Base-by-base conservation (phyloP, 1,140 invertebrate species). In the Brachionus paranguensis region DNA sequence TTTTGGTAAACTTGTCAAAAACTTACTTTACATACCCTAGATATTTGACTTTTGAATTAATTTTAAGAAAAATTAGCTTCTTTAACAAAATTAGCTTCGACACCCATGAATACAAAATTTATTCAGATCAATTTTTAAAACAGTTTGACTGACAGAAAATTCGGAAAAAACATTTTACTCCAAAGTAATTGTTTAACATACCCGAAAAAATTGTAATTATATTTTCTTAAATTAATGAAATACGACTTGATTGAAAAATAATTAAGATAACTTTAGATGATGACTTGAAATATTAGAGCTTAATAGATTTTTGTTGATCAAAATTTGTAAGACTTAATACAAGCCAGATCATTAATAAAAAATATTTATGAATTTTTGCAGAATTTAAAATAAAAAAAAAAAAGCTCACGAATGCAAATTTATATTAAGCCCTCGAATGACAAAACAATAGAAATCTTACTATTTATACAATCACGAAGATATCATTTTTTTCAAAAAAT, bases 391-490 rank as follows among this genome's bases (percentile, higher is more conserved):
- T 20, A 17, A 17, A 24, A 60, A 60, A 47, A 60, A 55, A 60
- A 60, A 60, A 60, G 53, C 53, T 60, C 53, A 60, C 53, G 20
- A 60, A 60, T 60, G 53, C 53, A 60, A 70, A 70, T 41, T 70
- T 70, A 70, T 70, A 33, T 70, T 37, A 29, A 70, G 33, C 14
- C 37, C 37, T 70, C 12, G 65, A 41, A 24, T 70, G 37, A 70
- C 65, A 70, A 70, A 70, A 70, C 27, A 70, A 70, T 33, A 37
- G 37, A 37, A 70, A 70, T 37, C 65, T 60, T 60, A 60, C 53
- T 60, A 60, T 60, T 60, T 60, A 60, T 60, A 60, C 53, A 60
- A 60, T 60, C 53, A 60, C n/a, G n/a, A 60, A 60, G 20, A 60
- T 60, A 60, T 27, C 53, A 60, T 60, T 60, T 60, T 60, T 24